Conservation (phyloP, 2,888 invertebrate genomes). For the Plebejus melissa region DNA sequence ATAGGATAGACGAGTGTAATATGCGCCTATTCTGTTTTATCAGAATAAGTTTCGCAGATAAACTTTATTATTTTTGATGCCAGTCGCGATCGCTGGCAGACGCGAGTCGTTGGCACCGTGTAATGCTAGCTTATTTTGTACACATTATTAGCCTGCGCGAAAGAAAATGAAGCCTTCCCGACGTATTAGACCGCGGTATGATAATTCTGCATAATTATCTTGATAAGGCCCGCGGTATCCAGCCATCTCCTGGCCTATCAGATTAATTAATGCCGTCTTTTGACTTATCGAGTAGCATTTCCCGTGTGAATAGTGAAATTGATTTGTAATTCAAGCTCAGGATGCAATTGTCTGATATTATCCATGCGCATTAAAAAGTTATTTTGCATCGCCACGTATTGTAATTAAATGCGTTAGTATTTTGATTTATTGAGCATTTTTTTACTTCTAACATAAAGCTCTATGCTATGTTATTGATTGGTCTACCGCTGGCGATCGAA, state of each 20-base stretch:
- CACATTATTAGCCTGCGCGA: background rate
- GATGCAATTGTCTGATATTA: slow-evolving; percentile 16
- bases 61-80: slow-evolving; percentile 2
- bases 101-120: background rate
- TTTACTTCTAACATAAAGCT: background rate
- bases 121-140: slow-evolving; percentile 13
- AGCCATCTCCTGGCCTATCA: slow-evolving; percentile 4
- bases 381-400: background rate
- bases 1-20: background rate
- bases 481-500: too few relatives aligned
- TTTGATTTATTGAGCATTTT: background rate
- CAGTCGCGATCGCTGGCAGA: slow-evolving; percentile 1
- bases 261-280: slow-evolving; percentile 23
- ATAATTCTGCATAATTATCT: slow-evolving; percentile 27
- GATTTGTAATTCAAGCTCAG: slow-evolving; percentile 20
- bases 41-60: background rate
- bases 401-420: background rate
- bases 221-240: slow-evolving; percentile 24
- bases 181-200: slow-evolving; percentile 9
- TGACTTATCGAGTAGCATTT: slow-evolving; percentile 23
- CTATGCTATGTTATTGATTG: background rate
- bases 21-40: slow-evolving; percentile 3
- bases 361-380: background rate
- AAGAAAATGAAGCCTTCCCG: slow-evolving; percentile 14
- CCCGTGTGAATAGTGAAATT: slow-evolving; percentile 24